Evolutionary conservation across 2,797 vertebrate species (phyloP), one percentile per base, ranked within the genome.

Genomic region (Enteromius viviparus): DNA sequence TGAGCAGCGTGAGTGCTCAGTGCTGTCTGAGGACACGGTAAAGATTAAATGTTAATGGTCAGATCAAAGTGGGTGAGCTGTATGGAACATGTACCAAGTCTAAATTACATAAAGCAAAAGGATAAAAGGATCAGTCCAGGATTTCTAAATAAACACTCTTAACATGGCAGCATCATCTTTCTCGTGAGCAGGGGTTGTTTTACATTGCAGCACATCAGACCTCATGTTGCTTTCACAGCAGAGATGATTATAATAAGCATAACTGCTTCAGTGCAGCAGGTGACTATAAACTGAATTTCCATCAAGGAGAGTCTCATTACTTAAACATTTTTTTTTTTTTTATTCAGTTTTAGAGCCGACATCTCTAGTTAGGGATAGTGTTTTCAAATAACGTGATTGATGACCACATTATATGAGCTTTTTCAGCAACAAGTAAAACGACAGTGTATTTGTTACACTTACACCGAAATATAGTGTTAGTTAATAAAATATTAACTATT

Each of bases 31-130:
- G 75, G 66, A 83, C 53, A 83, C 34, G 75, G 40, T 77, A 83
- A 62, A 71, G 75, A 78, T 78, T 78, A 70, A 83, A 83, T 77
- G 74, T 70, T 83, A 69, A 83, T 19, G 29, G 74, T 71, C 53
- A 83, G 75, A 83, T 83, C 55, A 83, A 78, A 83, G 66, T 71
- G 21, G 66, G 42, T 29, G 40, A 70, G 55, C 74, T 70, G 37
- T 69, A 29, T 70, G 65, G 55, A 78, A 71, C 51, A 78, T 83
- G 82, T 78, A 70, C 51, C 10, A n/a, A 34, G 42, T 64, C 82
- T 40, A 71, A 64, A 71, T 83, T 69, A 78, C 53, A 78, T 78
- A 53, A 83, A 83, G 71, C 82, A 71, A 83, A 78, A 71, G 82
- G 66, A 78, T 83, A 55, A 82, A 82, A 76, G 74, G 51, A 58